Base-by-base conservation (phyloP, 2,797 vertebrate species). In the Peromyscus melanophrys region DNA sequence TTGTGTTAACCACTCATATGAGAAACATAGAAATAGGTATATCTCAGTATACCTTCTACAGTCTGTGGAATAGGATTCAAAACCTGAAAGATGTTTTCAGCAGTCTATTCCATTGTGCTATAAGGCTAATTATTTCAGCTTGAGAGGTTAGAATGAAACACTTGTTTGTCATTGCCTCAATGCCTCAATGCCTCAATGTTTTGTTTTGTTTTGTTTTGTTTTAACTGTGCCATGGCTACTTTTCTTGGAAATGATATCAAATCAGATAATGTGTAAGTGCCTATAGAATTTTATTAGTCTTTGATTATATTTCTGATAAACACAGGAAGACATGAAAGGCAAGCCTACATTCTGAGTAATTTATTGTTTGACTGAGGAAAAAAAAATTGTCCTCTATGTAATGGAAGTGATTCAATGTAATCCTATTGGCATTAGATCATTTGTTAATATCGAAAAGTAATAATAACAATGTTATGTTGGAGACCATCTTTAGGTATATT, bases 321-420 rank as follows among this genome's bases (percentile, higher is more conserved):
- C 61, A 34, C 2, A n/a, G 6, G 17, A 29, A 29, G 25, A 4
- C 2, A 25, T 9, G 0, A 40, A 14, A 52, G 0, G 27, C 17
- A 71, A 65, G n/a, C 16, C 2, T 19, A 61, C 17, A 17, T 67
- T 23, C 11, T 29, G 27, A 86, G 40, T 13, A 90, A 73, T 6
- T 73, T 23, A 63, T 5, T 29, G 1, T 16, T 40, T 87, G 49
- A 80, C 1, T 92, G 12, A 86, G 13, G 76, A 52, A 43, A 43
- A 65, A 71, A 52, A 34, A 29, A 12, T 7, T 23, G 29, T 63
- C 10, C 14, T 14, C 13, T 23, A 16, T 27, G 40, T 59, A 90
- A 82, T 78, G 19, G 46, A 89, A 92, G 1, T 71, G 13, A 9
- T 37, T 94, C n/a, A 81, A n/a, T 31, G 23, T 73, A 87, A 67